These are phyloP conservation scores for Tupiocoris notatus DNA, from an alignment of 2,888 invertebrate genomes.

Conservation along the genomic window DNA sequence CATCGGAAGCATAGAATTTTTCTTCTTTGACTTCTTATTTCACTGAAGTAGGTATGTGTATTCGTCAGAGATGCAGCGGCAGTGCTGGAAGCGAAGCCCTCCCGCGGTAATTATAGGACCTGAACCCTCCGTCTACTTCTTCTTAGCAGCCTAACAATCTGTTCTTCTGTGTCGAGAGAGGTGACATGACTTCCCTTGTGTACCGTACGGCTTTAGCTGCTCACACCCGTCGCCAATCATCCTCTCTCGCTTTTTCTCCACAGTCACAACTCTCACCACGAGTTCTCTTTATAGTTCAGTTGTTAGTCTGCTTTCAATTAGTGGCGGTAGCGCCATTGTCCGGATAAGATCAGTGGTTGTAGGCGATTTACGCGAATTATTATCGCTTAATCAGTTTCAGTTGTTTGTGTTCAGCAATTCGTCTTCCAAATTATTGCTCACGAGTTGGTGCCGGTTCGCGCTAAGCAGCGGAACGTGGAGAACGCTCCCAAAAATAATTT, in stretches of 20 bases:
- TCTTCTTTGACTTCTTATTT: too few relatives aligned
- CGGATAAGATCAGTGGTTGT: neutral
- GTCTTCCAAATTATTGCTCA: too few relatives aligned
- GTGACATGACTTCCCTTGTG: neutral
- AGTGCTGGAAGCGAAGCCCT: neutral
- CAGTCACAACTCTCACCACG: neutral
- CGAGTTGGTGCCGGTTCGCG: too few relatives aligned
- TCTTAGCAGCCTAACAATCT: neutral
- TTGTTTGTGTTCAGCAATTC: too few relatives aligned
- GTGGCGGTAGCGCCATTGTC: too few relatives aligned
- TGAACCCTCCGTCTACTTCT: constrained; percentile 3
- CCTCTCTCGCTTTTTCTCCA: neutral
- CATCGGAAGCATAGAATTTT: too few relatives aligned
- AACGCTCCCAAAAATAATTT: too few relatives aligned
- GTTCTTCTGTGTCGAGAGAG: neutral
- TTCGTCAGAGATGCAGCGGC: neutral
- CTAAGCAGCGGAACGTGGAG: too few relatives aligned
- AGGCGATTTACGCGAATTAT: too few relatives aligned
- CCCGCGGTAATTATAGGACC: constrained; percentile 22
- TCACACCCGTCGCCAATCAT: neutral
- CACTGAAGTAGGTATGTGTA: too few relatives aligned
- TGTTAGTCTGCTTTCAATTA: neutral
- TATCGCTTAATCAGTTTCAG: too few relatives aligned
- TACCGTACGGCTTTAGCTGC: neutral
- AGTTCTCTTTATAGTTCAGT: neutral